phyloP scores from a whole-genome alignment of 2,113 vertebrate genomes.

The Sylvilagus bachmani region DNA sequence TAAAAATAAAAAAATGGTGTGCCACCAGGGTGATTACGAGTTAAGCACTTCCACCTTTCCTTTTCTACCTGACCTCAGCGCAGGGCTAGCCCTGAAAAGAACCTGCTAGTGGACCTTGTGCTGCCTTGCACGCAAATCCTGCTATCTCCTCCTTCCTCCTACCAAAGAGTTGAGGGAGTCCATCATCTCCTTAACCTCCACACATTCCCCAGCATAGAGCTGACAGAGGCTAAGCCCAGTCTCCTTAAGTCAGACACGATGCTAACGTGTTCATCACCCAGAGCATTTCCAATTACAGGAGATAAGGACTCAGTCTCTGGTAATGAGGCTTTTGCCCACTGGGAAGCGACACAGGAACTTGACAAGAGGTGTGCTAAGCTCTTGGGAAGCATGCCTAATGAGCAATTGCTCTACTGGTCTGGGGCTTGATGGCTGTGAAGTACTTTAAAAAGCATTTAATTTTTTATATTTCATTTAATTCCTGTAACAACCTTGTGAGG shows the following conservation, averaged over 20 bases:
- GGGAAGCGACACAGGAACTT: neutral
- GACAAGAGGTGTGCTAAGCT: neutral
- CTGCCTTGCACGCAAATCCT: rapidly evolving
- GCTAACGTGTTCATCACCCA: neutral
- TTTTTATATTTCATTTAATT: neutral
- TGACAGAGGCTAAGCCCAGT: neutral
- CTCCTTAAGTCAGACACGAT: neutral
- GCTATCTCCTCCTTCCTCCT: neutral
- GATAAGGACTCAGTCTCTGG: neutral
- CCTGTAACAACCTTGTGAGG: neutral
- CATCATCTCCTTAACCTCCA: neutral
- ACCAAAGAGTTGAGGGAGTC: neutral
- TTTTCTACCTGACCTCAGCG: neutral
- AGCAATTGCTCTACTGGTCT: neutral
- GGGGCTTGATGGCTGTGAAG: neutral
- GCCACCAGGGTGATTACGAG: neutral
- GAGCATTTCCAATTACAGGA: slow-evolving; percentile 7
- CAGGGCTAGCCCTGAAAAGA: neutral
- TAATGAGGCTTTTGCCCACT: neutral
- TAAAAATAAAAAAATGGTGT: neutral
- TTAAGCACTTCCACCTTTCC: neutral
- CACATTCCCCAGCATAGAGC: neutral
- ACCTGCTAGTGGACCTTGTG: neutral
- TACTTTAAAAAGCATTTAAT: neutral
- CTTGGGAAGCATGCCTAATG: neutral